These are phyloP conservation scores for Elgonia sp. DNA, from an alignment of 2,888 invertebrate genomes.

Conservation along the genomic window DNA sequence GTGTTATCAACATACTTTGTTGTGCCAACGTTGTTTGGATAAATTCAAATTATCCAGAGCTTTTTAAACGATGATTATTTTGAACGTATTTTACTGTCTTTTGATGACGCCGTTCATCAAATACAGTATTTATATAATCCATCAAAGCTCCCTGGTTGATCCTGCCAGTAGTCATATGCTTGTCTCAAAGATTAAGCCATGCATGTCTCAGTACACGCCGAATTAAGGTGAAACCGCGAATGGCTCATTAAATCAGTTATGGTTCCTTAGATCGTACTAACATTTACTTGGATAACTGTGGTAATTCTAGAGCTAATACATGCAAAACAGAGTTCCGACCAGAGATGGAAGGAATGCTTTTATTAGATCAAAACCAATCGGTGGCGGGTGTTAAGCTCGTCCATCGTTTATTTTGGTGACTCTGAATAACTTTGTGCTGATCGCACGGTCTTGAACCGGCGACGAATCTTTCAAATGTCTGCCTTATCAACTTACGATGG, in stretches of 20 bases:
- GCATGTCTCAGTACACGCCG: conserved; percentile 90
- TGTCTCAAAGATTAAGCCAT: conserved; percentile 91
- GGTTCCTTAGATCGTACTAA: conserved; percentile 88
- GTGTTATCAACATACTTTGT: too few species aligned
- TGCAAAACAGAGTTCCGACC: conserved; percentile 87
- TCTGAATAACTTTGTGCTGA: conserved; percentile 87
- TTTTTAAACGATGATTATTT: too few species aligned
- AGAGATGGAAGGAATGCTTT: conserved; percentile 84
- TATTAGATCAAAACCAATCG: conserved; percentile 87
- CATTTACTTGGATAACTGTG: conserved; percentile 85
- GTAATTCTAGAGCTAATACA: conserved; percentile 91
- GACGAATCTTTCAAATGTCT: conserved; percentile 90
- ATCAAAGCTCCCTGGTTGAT: conserved; percentile 86
- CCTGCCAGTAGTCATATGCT: conserved; percentile 89
- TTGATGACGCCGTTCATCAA: too few species aligned
- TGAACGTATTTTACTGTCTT: not conserved
- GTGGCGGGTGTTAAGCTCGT: conserved; percentile 84
- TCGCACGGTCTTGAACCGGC: conserved; percentile 84
- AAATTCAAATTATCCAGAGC: too few species aligned
- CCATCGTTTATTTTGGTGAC: conserved; percentile 87
- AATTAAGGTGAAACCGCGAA: conserved; percentile 89
- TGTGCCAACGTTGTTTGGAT: too few species aligned
- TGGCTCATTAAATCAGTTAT: conserved; percentile 90
- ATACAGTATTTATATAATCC: not conserved
- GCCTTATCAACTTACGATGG: conserved; percentile 89